Evolutionary conservation across 2,888 invertebrate species (phyloP), one percentile per base, ranked within the genome.

Genomic region (Oscheius sp.): DNA sequence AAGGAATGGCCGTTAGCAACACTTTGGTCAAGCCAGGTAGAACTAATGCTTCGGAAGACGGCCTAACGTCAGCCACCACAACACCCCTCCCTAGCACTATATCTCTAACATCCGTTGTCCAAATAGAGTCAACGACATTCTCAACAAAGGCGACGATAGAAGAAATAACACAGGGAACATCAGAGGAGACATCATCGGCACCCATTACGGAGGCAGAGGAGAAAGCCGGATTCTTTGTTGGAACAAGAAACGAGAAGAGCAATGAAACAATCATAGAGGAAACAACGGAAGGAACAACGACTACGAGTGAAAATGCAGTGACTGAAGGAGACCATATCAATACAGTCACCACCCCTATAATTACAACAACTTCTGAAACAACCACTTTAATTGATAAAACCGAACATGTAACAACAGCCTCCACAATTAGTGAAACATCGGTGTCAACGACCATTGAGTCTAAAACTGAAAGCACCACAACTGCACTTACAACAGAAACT

Each of bases 401-500:
- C 9, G 50, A 26, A 26, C 5, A 41, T 26, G 28, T 30, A 9
- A 33, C 57, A 3, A 17, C 22, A 1, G 2, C 38, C 2, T 4
- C 4, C 2, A 33, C 32, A 6, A 28, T 32, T 17, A 32, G 26
- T 3, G 33, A 56, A 33, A 32, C 4, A 2, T 5, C 57, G 33
- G 32, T n/a, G 4, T 30, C 56, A 20, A 14, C 12, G 30, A 30
- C 24, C 5, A 3, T 8, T 9, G 17, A 14, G 2, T 9, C 33
- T 1, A 36, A 33, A 22, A 33, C 24, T 22, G 36, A n/a, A n/a
- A 38, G 22, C 3, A 20, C 68, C 14, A 50, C 26, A 4, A 28
- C 26, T 8, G 28, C 73, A 51, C 50, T 51, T n/a, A 64, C 70
- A 5, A 57, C 28, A n/a, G 50, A 67, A 26, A 68, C 62, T 30